Evolutionary conservation across 2,888 invertebrate genomes (phyloP).

Genomic region (Baronia brevicornis): DNA sequence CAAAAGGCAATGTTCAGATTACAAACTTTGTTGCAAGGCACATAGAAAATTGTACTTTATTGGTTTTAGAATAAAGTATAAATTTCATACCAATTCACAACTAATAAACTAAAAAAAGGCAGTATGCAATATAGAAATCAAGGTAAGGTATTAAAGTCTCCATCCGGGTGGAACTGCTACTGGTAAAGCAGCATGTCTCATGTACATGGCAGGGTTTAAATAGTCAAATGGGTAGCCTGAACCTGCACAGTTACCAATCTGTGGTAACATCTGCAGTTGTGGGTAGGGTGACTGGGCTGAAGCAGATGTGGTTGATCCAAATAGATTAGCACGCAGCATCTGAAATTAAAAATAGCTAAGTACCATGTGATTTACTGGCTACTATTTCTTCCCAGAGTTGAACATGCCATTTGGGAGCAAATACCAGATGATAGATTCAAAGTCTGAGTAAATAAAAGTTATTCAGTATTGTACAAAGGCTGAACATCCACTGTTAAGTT

Average conservation of each 20-base stretch:
- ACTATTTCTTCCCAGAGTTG: no score
- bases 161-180: slow-evolving; percentile 33
- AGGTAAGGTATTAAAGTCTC: no score
- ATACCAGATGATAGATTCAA: no score
- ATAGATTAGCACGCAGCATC: slow-evolving; percentile 38
- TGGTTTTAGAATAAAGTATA: slow-evolving; percentile 21
- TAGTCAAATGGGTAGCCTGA: slow-evolving; percentile 41
- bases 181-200: slow-evolving; percentile 27
- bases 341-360: slow-evolving; percentile 25
- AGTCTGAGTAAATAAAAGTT: slow-evolving; percentile 3
- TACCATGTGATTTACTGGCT: not conserved
- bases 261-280: slow-evolving; percentile 34
- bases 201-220: slow-evolving; percentile 29
- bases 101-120: slow-evolving; percentile 4
- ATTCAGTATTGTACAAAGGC: no score
- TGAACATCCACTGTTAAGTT: no score
- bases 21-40: not conserved
- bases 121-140: slow-evolving; percentile 29
- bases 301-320: slow-evolving; percentile 32
- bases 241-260: no score
- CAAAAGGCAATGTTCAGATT: no score
- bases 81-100: slow-evolving; percentile 11
- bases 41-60: slow-evolving; percentile 22
- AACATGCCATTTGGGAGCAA: no score
- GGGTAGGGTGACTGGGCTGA: slow-evolving; percentile 34